phyloP scores from a whole-genome alignment of 2,888 invertebrate genomes.

The Melinaea marsaeus region DNA sequence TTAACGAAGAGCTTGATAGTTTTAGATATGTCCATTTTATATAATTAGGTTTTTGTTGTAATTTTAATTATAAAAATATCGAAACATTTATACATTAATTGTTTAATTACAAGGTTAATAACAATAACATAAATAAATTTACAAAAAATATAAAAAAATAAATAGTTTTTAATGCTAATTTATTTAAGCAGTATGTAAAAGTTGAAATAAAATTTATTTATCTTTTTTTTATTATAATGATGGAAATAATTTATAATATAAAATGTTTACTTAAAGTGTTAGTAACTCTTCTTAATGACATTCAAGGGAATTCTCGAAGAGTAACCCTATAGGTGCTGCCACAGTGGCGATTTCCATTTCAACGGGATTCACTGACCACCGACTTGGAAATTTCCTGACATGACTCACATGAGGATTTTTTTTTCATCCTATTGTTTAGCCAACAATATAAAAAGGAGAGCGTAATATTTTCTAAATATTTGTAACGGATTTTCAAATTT shows the following conservation, averaged over 20 bases:
- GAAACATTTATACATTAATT: too few species aligned
- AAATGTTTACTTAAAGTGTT: slow-evolving; percentile 2
- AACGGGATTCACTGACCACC: slow-evolving; percentile 33
- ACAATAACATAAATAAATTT: too few species aligned
- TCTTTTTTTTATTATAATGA: too few species aligned
- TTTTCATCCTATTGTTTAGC: not conserved
- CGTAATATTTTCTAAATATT: not conserved
- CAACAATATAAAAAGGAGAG: not conserved
- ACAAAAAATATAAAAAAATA: too few species aligned
- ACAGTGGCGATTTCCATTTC: slow-evolving; percentile 56
- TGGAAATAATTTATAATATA: too few species aligned
- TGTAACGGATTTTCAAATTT: not conserved
- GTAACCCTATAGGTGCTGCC: slow-evolving; percentile 58
- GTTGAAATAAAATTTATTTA: too few species aligned
- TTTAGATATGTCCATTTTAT: slow-evolving; percentile 30
- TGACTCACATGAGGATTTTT: slow-evolving; percentile 22
- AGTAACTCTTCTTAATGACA: slow-evolving; percentile 10
- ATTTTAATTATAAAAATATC: not conserved
- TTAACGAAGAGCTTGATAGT: slow-evolving; percentile 34
- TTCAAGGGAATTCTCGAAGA: slow-evolving; percentile 37
- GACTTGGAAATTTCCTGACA: slow-evolving; percentile 31
- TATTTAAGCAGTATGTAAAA: too few species aligned
- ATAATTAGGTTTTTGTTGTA: not conserved
- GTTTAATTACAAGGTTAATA: too few species aligned
- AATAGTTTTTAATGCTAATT: too few species aligned